These are phyloP conservation scores for Hedya salicella DNA, from an alignment of 2,888 invertebrate species.

Conservation along the genomic window DNA sequence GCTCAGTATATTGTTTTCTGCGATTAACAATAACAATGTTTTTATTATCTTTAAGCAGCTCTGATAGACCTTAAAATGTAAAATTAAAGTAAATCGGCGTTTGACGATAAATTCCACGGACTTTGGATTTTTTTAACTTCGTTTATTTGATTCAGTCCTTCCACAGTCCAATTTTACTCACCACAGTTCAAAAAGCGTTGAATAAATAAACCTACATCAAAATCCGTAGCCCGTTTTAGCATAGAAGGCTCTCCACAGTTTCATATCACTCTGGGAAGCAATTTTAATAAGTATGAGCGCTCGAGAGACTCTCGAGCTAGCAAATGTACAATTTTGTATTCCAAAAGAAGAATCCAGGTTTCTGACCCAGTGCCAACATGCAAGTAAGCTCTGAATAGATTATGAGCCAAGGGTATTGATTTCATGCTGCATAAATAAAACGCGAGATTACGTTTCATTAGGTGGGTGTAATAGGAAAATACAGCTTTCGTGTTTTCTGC, in stretches of 20 bases:
- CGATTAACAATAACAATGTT: no score
- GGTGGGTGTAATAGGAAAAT: background rate
- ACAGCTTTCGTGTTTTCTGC: background rate
- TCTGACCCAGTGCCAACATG: no score
- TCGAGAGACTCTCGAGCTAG: background rate
- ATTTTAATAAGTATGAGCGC: constrained; percentile 9
- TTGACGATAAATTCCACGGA: no score
- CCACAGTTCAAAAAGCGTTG: background rate
- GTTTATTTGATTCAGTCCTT: no score
- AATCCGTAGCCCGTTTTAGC: background rate
- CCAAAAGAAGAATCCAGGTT: background rate
- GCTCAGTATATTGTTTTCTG: no score
- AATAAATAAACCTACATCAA: background rate
- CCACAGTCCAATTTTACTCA: background rate
- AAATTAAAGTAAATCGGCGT: no score
- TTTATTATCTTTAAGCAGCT: no score
- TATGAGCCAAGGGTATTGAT: background rate
- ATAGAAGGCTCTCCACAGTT: background rate
- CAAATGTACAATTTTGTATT: constrained; percentile 11
- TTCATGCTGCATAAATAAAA: background rate
- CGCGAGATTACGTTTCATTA: background rate
- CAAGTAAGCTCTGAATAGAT: background rate
- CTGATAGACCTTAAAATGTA: no score
- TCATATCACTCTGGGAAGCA: constrained; percentile 4
- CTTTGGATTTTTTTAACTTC: no score